Evolutionary conservation across 2,888 invertebrate species (phyloP), one percentile per base, ranked within the genome.

Genomic region (Leucophenga maculata): DNA sequence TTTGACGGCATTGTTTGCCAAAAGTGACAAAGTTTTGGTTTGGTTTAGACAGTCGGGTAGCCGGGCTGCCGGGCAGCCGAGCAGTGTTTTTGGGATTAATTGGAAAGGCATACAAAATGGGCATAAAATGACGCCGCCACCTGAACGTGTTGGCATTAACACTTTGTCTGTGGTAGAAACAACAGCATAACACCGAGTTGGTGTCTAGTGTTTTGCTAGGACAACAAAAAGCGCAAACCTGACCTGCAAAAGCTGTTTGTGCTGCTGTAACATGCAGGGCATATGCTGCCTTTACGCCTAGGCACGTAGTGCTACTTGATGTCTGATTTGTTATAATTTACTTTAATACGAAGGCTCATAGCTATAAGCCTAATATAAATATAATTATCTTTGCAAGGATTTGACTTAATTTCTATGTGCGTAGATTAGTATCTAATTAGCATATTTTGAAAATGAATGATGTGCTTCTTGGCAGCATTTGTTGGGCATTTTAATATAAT

Each of bases 71-170:
- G n/a, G n/a, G n/a, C n/a, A n/a, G n/a, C n/a, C n/a, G n/a, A n/a
- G n/a, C n/a, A 26, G 26, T 26, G 31, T 60, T 60, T 16, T 66
- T 71, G 74, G 73, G 80, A 80, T 80, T 80, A 84, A 67, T 71
- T 78, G 62, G 66, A 69, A 70, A 32, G 65, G 69, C n/a, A 67
- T 65, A 39, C 50, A 68, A 16, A 59, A 67, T 59, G 31, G 22
- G 26, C 16, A 70, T 8, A 16, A n/a, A n/a, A n/a, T n/a, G n/a
- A 26, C 26, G 39, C 3, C 39, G 39, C 39, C 39, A 39, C 39
- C 39, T 39, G 39, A 26, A 3, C 65, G 48, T 64, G 14, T 39
- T 48, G 44, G 16, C 39, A 67, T 62, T 74, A 70, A 69, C 68
- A 68, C 68, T 57, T 67, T 60, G 52, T 52, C 18, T 9, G 46